A percentile compares a stretch with the other conserved stretches of the same genome.
Evolutionary conservation across 1,140 invertebrate genomes (phyloP).

Genomic region (Onthophagus taurus): DNA sequence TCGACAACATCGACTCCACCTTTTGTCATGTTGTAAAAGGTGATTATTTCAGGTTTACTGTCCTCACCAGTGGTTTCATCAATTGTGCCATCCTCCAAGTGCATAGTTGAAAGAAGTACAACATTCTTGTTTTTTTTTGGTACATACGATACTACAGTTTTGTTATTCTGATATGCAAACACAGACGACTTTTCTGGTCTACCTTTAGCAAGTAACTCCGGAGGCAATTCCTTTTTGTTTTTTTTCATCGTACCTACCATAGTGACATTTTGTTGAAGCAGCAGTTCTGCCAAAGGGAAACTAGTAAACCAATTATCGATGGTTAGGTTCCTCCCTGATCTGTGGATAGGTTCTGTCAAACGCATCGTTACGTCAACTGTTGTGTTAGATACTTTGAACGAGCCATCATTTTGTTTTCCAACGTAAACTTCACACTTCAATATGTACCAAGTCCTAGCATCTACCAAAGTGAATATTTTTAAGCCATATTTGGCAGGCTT

Average conservation of each 20-base stretch:
- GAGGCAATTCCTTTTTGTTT: slow-evolving; percentile 32
- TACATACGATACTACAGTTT: not conserved
- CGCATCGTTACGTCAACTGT: not conserved
- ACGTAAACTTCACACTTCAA: not conserved
- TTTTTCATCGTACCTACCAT: slow-evolving; percentile 28
- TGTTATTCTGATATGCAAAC: no score
- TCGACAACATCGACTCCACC: no score
- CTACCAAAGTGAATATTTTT: not conserved
- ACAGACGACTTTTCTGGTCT: no score
- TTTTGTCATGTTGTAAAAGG: no score
- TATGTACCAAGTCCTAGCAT: not conserved
- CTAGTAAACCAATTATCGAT: slow-evolving; percentile 14
- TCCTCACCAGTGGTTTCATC: no score
- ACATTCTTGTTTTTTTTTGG: slow-evolving; percentile 1
- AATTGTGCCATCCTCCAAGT: not conserved
- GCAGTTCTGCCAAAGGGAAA: slow-evolving; percentile 6
- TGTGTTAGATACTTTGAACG: not conserved
- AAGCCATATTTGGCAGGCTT: not conserved
- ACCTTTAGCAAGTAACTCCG: no score
- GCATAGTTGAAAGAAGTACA: not conserved
- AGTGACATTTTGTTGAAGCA: slow-evolving; percentile 27
- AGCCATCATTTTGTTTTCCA: no score
- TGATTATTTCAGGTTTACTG: no score
- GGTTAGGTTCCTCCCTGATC: slow-evolving; percentile 10
- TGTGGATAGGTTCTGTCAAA: slow-evolving; percentile 5